Percentiles rank a stretch among this genome's conserved stretches.
Conservation (phyloP, 1,140 invertebrate species). For the Drosophila nigrodunni region DNA sequence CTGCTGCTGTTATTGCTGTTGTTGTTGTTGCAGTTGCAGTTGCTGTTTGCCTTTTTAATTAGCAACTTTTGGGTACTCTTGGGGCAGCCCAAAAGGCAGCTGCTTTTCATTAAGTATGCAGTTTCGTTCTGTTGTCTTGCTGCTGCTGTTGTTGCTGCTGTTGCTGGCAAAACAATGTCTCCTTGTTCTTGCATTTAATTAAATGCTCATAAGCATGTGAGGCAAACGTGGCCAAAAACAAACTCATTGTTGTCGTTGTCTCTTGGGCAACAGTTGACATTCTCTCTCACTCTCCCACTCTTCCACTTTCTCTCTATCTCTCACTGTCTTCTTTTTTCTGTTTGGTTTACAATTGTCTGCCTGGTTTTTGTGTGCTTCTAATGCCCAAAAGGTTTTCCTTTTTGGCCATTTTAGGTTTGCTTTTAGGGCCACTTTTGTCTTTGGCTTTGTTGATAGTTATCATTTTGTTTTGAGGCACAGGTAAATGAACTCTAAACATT, state of each 20-base stretch:
- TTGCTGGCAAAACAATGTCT: conserved; percentile 32
- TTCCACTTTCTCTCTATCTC: neutral
- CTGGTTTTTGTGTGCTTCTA: conserved; percentile 14
- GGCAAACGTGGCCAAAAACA: conserved; percentile 28
- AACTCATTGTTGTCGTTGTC: conserved; percentile 66
- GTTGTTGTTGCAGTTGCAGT: conserved; percentile 27
- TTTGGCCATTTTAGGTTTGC: conserved; percentile 17
- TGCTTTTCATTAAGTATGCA: conserved; percentile 76
- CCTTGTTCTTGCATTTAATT: conserved; percentile 82
- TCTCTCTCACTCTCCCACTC: neutral
- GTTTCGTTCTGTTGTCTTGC: conserved; percentile 47
- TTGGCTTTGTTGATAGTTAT: conserved; percentile 37
- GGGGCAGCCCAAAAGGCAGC: conserved; percentile 63
- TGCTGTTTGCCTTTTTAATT: conserved; percentile 81
- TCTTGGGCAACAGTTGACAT: conserved; percentile 34
- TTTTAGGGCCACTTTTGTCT: conserved; percentile 44
- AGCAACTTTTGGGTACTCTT: conserved; percentile 79
- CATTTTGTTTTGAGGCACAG: conserved; percentile 20
- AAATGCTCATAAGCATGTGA: conserved; percentile 83
- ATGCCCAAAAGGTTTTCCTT: conserved; percentile 39
- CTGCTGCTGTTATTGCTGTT: neutral
- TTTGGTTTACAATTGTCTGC: neutral
- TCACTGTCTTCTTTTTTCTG: neutral
- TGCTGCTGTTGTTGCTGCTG: too few relatives aligned
- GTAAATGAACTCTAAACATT: conserved; percentile 42